Evolutionary conservation across 2,888 invertebrate genomes (phyloP).

Genomic region (Gymnoscelis rufifasciata): DNA sequence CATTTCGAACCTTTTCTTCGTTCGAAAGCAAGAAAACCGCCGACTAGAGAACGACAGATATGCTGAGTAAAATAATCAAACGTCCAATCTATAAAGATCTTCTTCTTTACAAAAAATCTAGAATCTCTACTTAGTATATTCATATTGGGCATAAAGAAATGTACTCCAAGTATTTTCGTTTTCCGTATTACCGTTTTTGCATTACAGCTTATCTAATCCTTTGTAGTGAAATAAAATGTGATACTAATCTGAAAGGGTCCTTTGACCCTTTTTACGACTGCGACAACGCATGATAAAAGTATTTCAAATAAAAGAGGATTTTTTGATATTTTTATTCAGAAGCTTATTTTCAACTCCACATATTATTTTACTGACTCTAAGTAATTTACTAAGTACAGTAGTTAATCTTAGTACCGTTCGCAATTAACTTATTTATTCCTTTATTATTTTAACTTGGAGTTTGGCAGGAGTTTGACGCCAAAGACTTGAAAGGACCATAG

Average conservation of each 20-base stretch:
- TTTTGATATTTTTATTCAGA: too few relatives aligned
- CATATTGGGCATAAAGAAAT: too few relatives aligned
- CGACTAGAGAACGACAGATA: too few relatives aligned
- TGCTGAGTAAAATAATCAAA: too few relatives aligned
- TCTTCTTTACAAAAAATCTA: too few relatives aligned
- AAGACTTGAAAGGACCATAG: constrained; percentile 19
- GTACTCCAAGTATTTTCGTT: constrained; percentile 7
- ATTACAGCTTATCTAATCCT: constrained; percentile 32
- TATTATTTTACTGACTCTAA: background rate
- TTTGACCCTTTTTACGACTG: constrained; percentile 36
- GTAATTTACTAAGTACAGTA: background rate
- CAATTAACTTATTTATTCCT: too few relatives aligned
- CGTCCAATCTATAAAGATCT: too few relatives aligned
- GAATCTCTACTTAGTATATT: too few relatives aligned
- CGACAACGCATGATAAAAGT: constrained; percentile 32
- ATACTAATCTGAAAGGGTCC: constrained; percentile 33
- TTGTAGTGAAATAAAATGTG: constrained; percentile 31
- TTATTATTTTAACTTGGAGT: background rate
- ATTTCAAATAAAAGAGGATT: too few relatives aligned
- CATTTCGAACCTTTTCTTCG: too few relatives aligned
- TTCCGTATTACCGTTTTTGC: constrained; percentile 16
- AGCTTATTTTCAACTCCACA: constrained; percentile 7
- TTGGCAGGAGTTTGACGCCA: constrained; percentile 13
- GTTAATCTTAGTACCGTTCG: background rate
- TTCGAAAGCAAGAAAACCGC: too few relatives aligned